Evolutionary conservation across 2,888 invertebrate genomes (phyloP), one percentile per base, ranked within the genome.

Genomic region (Noctuana brunneofusca): DNA sequence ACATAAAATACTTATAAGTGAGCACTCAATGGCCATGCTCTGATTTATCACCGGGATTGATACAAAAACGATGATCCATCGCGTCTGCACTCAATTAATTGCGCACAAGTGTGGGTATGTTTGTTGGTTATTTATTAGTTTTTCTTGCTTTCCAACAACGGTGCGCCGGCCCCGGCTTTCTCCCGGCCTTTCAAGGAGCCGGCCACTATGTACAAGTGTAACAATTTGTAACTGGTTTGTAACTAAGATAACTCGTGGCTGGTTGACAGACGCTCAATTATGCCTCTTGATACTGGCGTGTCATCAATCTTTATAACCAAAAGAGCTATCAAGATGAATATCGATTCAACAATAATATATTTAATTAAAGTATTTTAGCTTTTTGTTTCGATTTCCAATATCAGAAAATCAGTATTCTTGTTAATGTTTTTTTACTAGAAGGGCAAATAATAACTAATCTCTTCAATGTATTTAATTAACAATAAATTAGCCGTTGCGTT

Each of bases 171-270:
- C 18, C 54, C 54, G 54, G 54, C 60, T 62, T 62, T 62, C 62
- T 49, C 60, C 38, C 6, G 16, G 24, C 62, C 62, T 54, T 62
- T 16, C 48, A 18, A 20, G 49, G 55, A 50, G 38, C 48, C 24
- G 2, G 35, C 48, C 6, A 30, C 59, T 52, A 18, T 24, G 43
- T 55, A 18, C 35, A 32, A 46, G 24, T 55, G 54, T 55, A 22
- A 62, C 62, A 49, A 54, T 62, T 55, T 62, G 62, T 62, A 48
- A 62, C 62, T 55, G 62, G 62, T 62, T 60, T 55, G 35, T 16
- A 54, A 22, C 48, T 18, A 48, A 62, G 48, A 41, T 30, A 55
- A 32, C 53, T 16, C 2, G 41, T 18, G 41, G 41, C 14, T 6
- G 16, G 56, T 24, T 41, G 55, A 57, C 56, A 56, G 56, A 46